Conservation (phyloP, 2,888 invertebrate species). For the Oligia fasciuncula region DNA sequence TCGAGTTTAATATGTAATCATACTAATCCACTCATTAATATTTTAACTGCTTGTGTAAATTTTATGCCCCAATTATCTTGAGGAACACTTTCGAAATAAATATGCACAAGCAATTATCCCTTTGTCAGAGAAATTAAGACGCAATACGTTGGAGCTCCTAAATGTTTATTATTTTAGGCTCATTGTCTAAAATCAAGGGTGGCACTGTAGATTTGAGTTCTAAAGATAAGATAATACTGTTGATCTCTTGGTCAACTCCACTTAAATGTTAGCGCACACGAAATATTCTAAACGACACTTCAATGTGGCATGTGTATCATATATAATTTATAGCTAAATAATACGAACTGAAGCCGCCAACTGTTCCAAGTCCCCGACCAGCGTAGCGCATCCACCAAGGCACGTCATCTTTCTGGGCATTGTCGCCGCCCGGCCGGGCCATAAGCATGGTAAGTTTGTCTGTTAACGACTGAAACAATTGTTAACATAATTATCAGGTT, state of each 20-base stretch:
- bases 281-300: slow-evolving; percentile 6
- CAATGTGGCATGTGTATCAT: slow-evolving; percentile 26
- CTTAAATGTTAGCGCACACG: background rate
- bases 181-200: slow-evolving; percentile 53
- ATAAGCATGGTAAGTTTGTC: slow-evolving; percentile 95
- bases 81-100: slow-evolving; percentile 29
- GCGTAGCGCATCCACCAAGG: slow-evolving; percentile 97
- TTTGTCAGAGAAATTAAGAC: slow-evolving; percentile 38
- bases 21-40: slow-evolving; percentile 16
- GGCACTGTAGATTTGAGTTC: slow-evolving; percentile 49
- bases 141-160: slow-evolving; percentile 41
- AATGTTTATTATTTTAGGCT: slow-evolving; percentile 47
- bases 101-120: slow-evolving; percentile 15
- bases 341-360: slow-evolving; percentile 95
- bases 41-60: slow-evolving; percentile 11
- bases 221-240: slow-evolving; percentile 61
- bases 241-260: slow-evolving; percentile 32
- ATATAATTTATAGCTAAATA: slow-evolving; percentile 61
- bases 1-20: background rate
- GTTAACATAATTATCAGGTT: slow-evolving; percentile 66
- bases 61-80: slow-evolving; percentile 39
- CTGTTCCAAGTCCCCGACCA: slow-evolving; percentile 95
- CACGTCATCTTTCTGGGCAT: slow-evolving; percentile 94
- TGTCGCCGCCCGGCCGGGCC: slow-evolving; percentile 95
- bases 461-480: slow-evolving; percentile 92